Evolutionary conservation across 2,797 vertebrate genomes (phyloP), one percentile per base, ranked within the genome.

Genomic region (Sarcoramphus papa): DNA sequence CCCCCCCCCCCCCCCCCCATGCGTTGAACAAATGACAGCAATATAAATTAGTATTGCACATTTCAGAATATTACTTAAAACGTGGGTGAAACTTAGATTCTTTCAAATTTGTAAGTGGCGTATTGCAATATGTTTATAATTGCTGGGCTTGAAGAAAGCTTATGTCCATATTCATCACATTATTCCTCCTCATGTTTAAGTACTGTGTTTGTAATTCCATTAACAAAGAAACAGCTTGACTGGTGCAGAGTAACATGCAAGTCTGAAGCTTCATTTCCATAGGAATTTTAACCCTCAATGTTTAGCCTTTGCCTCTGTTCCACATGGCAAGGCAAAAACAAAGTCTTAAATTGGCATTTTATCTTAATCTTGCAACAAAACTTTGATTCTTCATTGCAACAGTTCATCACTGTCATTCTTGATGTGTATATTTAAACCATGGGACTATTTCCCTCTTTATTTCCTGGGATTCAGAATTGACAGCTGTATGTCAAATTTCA

Each of bases 241-340:
- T 97, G 97, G 97, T 97, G 96, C 97, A 97, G 96, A 97, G 96
- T 97, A 97, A 96, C 41, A 1, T 87, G 86, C 85, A 87, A 92
- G 53, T 43, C 92, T 91, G 60, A 84, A 91, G 45, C 74, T 95
- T 75, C 76, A 93, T 93, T 95, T 88, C 87, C 88, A 28, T 22
- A 56, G 76, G 78, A 65, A 74, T 86, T 87, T 60, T 47, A 75
- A n/a, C 84, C 80, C 54, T 81, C 85, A 40, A 0, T 8, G 35
- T 56, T 69, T 20, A 91, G 78, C 77, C 93, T 90, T 91, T 89
- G 90, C 92, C 93, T 82, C 63, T 56, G 47, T 81, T 72, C 67
- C 0, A 0, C 23, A 1, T 31, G 85, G 76, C 72, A 54, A 80
- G 76, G 87, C 92, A 89, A 93, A 72, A 35, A 2, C 48, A 30